Base-by-base conservation (phyloP, 2,888 invertebrate genomes). In the Fragum whitleyi region DNA sequence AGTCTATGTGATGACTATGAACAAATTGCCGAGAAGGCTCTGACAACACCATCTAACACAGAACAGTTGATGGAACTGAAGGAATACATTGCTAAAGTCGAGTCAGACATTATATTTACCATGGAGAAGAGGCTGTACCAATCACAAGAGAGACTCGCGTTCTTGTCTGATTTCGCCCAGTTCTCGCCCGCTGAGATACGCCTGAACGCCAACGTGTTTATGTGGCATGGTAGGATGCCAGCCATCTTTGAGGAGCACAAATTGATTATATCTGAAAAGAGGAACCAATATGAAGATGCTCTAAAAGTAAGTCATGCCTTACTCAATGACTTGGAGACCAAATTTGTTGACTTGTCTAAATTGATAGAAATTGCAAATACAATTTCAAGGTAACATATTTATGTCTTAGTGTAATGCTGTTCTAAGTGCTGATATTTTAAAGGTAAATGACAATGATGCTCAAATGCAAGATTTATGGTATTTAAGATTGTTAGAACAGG, bases 1-100 rank as follows among this genome's bases (percentile, higher is more conserved):
- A 97, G 97, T 65, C 95, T 98, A 74, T 97, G 96, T 79, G 97
- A 97, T 72, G 97, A 98, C 90, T 98, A 98, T 93, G 96, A 97
- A 87, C 93, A 94, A 21, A 97, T 98, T 81, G 96, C 97, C 0
- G 96, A 96, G 85, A 96, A 96, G 86, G 96, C 97, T 0, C 94
- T 98, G 53, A 96, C 96, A 0, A 95, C 96, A 0, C 98, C 99
- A 0, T 95, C 95, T 11, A 96, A 97, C 92, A 98, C 98, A 0
- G 96, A 96, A 0, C 97, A 97, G 84, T 94, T 99, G 67, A 97
- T 98, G 96, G 96, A 96, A 0, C 95, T 98, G 11, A 96, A 96
- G 83, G 96, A 89, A n/a, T 98, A 96, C 94, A 96, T 96, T 59
- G 95, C 96, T 79, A 96, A 96, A 86, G 96, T 97, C 0, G 96